Evolutionary conservation across 2,888 invertebrate genomes (phyloP), one percentile per base, ranked within the genome.

Genomic region (Sphaerophoria taeniata): DNA sequence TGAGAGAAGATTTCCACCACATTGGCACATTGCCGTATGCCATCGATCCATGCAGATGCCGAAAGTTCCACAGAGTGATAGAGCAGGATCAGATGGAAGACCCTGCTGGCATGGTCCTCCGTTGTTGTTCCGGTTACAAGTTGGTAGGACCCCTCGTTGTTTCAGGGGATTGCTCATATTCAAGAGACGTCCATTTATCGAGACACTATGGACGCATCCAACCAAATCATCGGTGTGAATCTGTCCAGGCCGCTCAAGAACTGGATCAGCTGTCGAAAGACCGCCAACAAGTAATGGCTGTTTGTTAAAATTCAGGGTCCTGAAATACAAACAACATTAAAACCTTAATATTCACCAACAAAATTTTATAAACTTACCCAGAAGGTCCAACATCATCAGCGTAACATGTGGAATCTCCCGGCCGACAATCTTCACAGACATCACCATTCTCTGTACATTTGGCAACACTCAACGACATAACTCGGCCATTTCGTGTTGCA

Each of bases 211-310:
- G 87, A 98, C 95, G 90, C 99, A 99, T 5, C 99, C 99, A 14
- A 98, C 95, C 81, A 99, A 95, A 90, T 98, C 98, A 90, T 98
- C 98, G 0, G 98, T 96, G 89, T 96, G 96, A 49, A 98, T 95
- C 92, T 98, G 98, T 0, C 97, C 97, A 0, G 97, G 97, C 56
- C 98, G 94, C 90, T 98, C 97, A 34, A 98, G 92, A 0, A 98
- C 95, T 12, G 97, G 96, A 92, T 97, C 97, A 0, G 98, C 96
- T 87, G 95, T 95, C 58, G 94, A 93, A 45, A 98, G 93, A 6
- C 98, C 98, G 31, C 98, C 98, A 87, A 98, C 94, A 58, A 96
- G 94, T 77, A 98, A 92, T 0, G 96, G 96, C 89, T 97, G 96
- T 88, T 96, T 97, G 93, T 98, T 97, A 92, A 98, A 98, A 90